Evolutionary conservation across 2,113 vertebrate species (phyloP), one percentile per base, ranked within the genome.

Genomic region (Esox niger): DNA sequence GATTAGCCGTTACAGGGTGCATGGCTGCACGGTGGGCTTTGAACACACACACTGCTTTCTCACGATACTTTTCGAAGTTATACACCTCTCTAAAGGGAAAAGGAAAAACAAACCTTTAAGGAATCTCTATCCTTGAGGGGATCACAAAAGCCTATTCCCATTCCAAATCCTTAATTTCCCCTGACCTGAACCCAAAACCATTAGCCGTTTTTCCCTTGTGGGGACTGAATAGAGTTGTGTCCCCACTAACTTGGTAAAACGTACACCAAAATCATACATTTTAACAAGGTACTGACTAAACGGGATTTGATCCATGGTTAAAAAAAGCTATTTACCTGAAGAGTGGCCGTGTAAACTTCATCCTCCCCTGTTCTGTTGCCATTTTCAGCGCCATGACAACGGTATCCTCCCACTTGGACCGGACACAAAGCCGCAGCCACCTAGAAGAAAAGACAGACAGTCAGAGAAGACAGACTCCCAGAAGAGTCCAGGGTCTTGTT

Each of bases 311-410:
- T 27, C 21, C 35, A 62, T 17, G 27, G 49, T n/a, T 9, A 30
- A 7, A 54, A 15, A 8, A 64, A 35, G 11, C 15, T 1, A 27
- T 82, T 89, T 91, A 98, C 97, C 91, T 95, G 87, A 95, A 98
- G 64, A 99, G 88, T 0, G 97, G 96, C 0, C 97, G 91, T 1
- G 95, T 98, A 76, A 95, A 99, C 78, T 99, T 99, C 94, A 99
- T 94, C 76, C 97, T 88, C 67, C 97, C 97, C 85, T 99, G 97
- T 27, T 97, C 94, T 0, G 93, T 95, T 1, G 94, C 96, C 97
- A 99, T 98, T 88, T 93, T 91, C 63, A 99, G 79, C 56, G 97
- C 96, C 82, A 95, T 61, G 55, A 96, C 93, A 81, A 98, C 92
- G 0, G 90, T 91, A 2, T 95, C 93, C 80, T 98, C 95, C 95